These are phyloP conservation scores for Panagrolaimus sp. DNA, from an alignment of 1,140 invertebrate species.

Conservation along the genomic window DNA sequence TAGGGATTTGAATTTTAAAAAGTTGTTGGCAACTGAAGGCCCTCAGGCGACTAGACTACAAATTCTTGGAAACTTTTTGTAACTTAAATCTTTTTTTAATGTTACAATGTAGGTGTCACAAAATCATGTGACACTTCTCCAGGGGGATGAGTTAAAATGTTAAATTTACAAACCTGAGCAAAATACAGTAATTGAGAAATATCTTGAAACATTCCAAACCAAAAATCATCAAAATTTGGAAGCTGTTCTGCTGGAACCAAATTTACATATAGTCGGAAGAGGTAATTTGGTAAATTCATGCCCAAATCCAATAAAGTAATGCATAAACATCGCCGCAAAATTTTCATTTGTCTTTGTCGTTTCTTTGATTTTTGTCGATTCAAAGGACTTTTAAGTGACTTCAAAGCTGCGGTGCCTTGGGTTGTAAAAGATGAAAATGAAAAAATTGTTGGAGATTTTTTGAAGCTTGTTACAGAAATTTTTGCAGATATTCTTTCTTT, in stretches of 20 bases:
- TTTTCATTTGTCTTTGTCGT: constrained; percentile 29
- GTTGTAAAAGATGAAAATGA: constrained; percentile 17
- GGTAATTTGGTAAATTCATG: constrained; percentile 55
- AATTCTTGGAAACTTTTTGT: not conserved
- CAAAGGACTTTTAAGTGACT: constrained; percentile 8
- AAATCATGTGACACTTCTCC: no score
- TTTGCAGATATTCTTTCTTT: constrained; percentile 15
- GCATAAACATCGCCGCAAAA: constrained; percentile 49
- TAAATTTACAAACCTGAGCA: constrained; percentile 39
- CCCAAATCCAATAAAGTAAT: constrained; percentile 52
- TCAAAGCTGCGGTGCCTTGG: constrained; percentile 18
- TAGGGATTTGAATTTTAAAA: constrained; percentile 8
- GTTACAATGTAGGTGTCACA: no score
- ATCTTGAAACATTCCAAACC: constrained; percentile 41
- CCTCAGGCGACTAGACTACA: no score
- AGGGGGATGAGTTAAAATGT: not conserved
- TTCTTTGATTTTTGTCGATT: constrained; percentile 19
- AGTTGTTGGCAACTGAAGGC: not conserved
- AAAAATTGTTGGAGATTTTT: constrained; percentile 16
- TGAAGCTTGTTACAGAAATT: constrained; percentile 13
- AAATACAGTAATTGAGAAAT: constrained; percentile 52
- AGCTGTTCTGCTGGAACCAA: constrained; percentile 38
- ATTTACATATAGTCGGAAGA: constrained; percentile 48
- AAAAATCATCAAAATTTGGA: constrained; percentile 18
- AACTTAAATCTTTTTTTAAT: constrained; percentile 15